Evolutionary conservation across 2,797 vertebrate species (phyloP), one percentile per base, ranked within the genome.

Genomic region (Melanotaenia parkinsoni): DNA sequence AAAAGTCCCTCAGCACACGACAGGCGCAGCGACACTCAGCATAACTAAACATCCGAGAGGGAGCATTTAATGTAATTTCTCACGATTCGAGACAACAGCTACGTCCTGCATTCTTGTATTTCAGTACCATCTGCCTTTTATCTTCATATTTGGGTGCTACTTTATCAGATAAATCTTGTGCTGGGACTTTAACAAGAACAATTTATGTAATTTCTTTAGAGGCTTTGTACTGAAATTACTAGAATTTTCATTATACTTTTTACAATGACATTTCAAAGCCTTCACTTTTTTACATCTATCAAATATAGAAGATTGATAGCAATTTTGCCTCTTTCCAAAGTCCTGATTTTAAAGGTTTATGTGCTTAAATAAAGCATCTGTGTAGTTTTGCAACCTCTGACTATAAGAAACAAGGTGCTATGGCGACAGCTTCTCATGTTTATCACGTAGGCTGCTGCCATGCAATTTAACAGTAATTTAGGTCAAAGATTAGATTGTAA

Each of bases 401-500:
- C 45, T 47, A 1, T 47, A n/a, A n/a, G 45, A n/a, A 47, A 8
- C 45, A 47, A 47, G 45, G 20, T 47, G 18, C 20, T 20, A 47
- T n/a, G 22, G 13, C 59, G 56, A 79, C 11, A 33, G 9, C 33
- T 14, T 56, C 14, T 61, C 74, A 72, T 78, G 45, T 73, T 74
- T 63, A 62, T 70, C 73, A 74, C 26, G 35, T 11, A 8, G 11
- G 33, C 26, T 37, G 62, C 22, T 64, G 9, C 57, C 10, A 1
- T 68, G 59, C 51, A 61, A 71, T 79, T 70, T 79, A 79, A 71
- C 62, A 47, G 58, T 70, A 54, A 81, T 82, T 81, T 69, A 57
- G 72, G 47, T 75, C 59, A 67, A 84, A 68, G n/a, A 75, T 86
- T 57, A 60, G 38, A 82, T 87, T 67, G 68, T 73, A 26, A 72